These are phyloP conservation scores for Cacatua alba DNA, from an alignment of 2,113 vertebrate genomes.

Conservation along the genomic window DNA sequence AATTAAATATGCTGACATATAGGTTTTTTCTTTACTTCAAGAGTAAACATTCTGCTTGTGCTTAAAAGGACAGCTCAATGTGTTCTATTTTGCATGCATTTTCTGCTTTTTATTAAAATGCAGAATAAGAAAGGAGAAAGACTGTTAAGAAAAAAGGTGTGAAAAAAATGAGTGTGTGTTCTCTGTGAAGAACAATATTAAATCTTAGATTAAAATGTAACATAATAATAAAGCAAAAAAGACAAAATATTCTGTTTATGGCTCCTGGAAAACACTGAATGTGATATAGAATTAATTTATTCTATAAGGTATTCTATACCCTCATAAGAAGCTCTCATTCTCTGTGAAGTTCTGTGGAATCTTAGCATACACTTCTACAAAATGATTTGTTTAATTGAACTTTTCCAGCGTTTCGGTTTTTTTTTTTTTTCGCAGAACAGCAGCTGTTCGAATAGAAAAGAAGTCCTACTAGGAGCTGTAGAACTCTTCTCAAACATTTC, in stretches of 20 bases:
- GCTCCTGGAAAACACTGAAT: not conserved
- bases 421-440: not conserved
- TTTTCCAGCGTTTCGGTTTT: not conserved
- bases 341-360: not conserved
- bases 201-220: not conserved
- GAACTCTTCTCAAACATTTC: not conserved
- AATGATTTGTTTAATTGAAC: not conserved
- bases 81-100: not conserved
- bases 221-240: not conserved
- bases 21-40: not conserved
- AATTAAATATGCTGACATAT: slow-evolving; percentile 18
- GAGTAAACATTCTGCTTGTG: not conserved
- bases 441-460: not conserved
- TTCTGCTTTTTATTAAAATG: slow-evolving; percentile 6
- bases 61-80: not conserved
- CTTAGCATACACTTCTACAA: not conserved
- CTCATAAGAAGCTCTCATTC: not conserved
- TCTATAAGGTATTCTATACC: not conserved
- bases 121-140: not conserved
- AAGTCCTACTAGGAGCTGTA: not conserved
- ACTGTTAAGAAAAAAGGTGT: not conserved
- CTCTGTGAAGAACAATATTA: not conserved
- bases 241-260: not conserved
- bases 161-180: not conserved
- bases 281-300: not conserved